Percentiles rank a stretch among this genome's conserved stretches.
Conservation (phyloP, 2,888 invertebrate genomes). For the Drosophila greeni region DNA sequence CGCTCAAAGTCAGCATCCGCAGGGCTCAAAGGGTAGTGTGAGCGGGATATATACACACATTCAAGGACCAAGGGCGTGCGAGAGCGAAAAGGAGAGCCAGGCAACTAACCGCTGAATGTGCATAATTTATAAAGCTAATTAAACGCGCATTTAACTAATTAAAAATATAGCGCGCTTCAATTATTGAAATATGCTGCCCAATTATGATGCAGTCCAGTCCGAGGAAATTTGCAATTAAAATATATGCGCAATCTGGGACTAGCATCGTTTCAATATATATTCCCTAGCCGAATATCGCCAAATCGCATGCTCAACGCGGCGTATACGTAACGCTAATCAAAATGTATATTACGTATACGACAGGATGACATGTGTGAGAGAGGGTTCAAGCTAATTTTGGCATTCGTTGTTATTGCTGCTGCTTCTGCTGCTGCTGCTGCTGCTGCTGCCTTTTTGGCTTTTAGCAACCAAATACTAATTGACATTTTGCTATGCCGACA, state of each 20-base stretch:
- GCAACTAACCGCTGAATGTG: slow-evolving; percentile 71
- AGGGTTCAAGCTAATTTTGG: slow-evolving; percentile 55
- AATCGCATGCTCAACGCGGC: slow-evolving; percentile 48
- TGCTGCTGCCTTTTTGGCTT: slow-evolving; percentile 61
- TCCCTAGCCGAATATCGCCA: slow-evolving; percentile 21
- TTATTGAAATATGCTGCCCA: slow-evolving; percentile 71
- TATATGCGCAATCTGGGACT: slow-evolving; percentile 34
- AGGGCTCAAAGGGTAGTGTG: background rate
- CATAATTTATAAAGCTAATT: slow-evolving; percentile 75
- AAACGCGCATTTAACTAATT: slow-evolving; percentile 73
- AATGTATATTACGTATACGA: slow-evolving; percentile 63
- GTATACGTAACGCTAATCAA: slow-evolving; percentile 67
- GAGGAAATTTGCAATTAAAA: slow-evolving; percentile 61
- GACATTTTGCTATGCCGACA: slow-evolving; percentile 66
- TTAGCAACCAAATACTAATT: slow-evolving; percentile 72
- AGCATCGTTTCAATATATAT: slow-evolving; percentile 18
- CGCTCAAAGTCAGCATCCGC: slow-evolving; percentile 30
- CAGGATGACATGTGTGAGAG: slow-evolving; percentile 46
- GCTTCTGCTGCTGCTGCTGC: slow-evolving; percentile 17
- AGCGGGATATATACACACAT: background rate
- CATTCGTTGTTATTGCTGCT: slow-evolving; percentile 45
- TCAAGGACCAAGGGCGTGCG: background rate
- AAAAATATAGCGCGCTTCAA: slow-evolving; percentile 70
- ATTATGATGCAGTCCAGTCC: slow-evolving; percentile 56
- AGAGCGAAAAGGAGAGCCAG: slow-evolving; percentile 23